These are phyloP conservation scores for Drosophila baimaii DNA, from an alignment of 1,140 invertebrate species.

Conservation along the genomic window DNA sequence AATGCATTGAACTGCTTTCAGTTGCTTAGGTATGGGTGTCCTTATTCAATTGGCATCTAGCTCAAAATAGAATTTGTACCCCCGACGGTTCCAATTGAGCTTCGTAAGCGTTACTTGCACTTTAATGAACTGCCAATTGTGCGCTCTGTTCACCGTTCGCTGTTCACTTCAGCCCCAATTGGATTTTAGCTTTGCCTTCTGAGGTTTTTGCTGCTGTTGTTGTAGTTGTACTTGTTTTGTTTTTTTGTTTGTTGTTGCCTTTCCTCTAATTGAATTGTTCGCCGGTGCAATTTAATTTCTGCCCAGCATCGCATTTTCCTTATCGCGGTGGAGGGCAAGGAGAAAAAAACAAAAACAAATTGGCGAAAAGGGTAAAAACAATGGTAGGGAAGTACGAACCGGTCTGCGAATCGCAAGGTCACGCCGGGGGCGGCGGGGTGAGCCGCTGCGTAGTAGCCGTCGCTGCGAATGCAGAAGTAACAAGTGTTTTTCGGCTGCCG, in stretches of 20 bases:
- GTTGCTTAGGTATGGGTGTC: background rate
- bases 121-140: constrained; percentile 62
- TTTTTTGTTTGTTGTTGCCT: constrained; percentile 16
- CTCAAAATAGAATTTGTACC: constrained; percentile 22
- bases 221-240: constrained; percentile 7
- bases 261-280: constrained; percentile 73
- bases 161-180: constrained; percentile 21
- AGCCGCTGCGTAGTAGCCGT: constrained; percentile 7
- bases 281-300: constrained; percentile 65
- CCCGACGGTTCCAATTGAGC: constrained; percentile 19
- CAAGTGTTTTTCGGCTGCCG: constrained; percentile 61
- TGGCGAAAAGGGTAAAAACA: constrained; percentile 27
- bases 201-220: constrained; percentile 1
- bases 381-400: constrained; percentile 26
- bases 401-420: constrained; percentile 58
- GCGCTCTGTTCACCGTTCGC: constrained; percentile 31
- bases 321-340: constrained; percentile 31
- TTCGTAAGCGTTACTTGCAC: constrained; percentile 49
- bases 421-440: constrained; percentile 1
- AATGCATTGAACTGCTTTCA: background rate
- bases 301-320: constrained; percentile 43
- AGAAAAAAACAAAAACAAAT: constrained; percentile 14
- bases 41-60: constrained; percentile 20
- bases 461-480: constrained; percentile 34
- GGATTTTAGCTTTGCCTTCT: constrained; percentile 14